Evolutionary conservation across 1,140 invertebrate species (phyloP).

Genomic region (Tetramorium parvispinum): DNA sequence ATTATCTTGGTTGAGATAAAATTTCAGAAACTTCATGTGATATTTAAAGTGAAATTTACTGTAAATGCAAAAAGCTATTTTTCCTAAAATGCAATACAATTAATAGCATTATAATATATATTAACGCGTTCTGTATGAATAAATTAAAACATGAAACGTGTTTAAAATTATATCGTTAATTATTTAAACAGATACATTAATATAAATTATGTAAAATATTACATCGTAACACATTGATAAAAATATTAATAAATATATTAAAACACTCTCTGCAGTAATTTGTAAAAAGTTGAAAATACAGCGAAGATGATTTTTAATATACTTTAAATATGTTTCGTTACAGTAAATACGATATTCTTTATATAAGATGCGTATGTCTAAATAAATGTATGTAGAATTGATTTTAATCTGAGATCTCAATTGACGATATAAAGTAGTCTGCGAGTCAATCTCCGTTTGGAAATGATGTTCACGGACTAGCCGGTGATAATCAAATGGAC

Average conservation of each 20-base stretch:
- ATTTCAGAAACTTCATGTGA: background rate
- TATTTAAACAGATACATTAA: background rate
- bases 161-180: background rate
- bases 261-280: background rate
- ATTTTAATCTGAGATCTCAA: constrained; percentile 72
- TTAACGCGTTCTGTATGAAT: background rate
- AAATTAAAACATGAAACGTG: background rate
- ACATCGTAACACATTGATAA: background rate
- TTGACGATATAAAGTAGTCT: constrained; percentile 66
- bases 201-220: background rate
- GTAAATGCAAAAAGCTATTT: background rate
- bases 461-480: constrained; percentile 72
- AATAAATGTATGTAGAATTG: constrained; percentile 42
- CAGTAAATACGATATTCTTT: background rate
- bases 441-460: constrained; percentile 78
- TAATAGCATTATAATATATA: background rate
- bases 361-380: background rate
- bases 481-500: constrained; percentile 65
- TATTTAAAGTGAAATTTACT: background rate
- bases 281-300: background rate
- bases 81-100: background rate
- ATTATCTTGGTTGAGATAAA: constrained; percentile 9
- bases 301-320: background rate
- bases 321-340: background rate
- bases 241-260: constrained; percentile 5